These are phyloP conservation scores for Aporophyla lueneburgensis DNA, from an alignment of 2,888 invertebrate species.

Conservation along the genomic window DNA sequence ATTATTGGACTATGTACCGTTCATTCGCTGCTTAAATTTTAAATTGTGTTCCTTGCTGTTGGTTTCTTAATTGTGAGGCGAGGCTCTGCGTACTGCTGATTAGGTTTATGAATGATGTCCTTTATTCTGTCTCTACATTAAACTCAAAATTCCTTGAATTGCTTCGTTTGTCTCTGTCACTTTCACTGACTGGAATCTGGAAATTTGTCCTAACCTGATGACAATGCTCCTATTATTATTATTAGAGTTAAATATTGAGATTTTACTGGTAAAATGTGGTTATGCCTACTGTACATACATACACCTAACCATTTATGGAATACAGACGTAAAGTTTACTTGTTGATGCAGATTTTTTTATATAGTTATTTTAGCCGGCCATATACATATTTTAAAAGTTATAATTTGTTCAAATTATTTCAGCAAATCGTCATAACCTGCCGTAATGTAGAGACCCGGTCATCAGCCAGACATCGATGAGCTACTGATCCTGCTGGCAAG, in stretches of 20 bases:
- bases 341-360: neutral
- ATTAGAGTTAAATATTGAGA: too few relatives aligned
- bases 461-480: neutral
- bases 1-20: neutral
- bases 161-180: neutral
- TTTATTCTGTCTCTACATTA: neutral
- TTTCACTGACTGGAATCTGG: neutral
- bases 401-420: slow-evolving; percentile 2
- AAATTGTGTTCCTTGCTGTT: neutral
- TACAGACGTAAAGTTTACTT: neutral
- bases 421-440: neutral
- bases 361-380: neutral
- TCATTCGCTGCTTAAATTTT: too few relatives aligned
- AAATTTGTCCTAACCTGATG: neutral
- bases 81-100: neutral
- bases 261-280: too few relatives aligned
- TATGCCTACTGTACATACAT: neutral
- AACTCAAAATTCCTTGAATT: neutral
- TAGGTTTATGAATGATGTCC: neutral
- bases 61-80: neutral
- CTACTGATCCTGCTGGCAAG: neutral
- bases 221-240: neutral
- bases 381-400: neutral
- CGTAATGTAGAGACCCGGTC: neutral
- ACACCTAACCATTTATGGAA: neutral